Conservation (phyloP, 2,113 vertebrate genomes). For the Onychostruthus taczanowskii region DNA sequence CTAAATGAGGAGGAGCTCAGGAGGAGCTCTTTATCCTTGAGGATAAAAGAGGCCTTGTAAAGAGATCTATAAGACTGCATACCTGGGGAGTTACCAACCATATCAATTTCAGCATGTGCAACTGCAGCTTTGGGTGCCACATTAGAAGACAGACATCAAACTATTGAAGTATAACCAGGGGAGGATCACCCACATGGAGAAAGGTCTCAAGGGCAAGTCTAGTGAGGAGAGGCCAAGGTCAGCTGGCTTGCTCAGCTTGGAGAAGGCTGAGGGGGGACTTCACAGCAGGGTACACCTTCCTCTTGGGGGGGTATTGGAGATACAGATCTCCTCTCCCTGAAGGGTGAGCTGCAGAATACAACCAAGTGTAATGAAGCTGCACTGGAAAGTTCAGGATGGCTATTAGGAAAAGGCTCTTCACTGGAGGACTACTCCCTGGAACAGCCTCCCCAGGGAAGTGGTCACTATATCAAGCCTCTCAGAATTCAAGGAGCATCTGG, state of each 20-base stretch:
- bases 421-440: not conserved
- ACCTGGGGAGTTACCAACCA: not conserved
- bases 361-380: not conserved
- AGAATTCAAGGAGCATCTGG: not conserved
- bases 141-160: not conserved
- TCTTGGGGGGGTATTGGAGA: rapidly evolving
- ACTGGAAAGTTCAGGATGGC: not conserved
- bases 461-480: rapidly evolving
- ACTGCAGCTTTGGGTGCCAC: rapidly evolving
- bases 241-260: not conserved
- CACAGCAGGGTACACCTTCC: not conserved
- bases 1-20: not conserved
- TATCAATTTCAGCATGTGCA: not conserved
- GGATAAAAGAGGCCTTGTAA: not conserved
- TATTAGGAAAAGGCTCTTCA: not conserved
- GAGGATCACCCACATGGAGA: not conserved
- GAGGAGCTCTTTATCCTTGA: too few relatives aligned
- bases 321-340: not conserved
- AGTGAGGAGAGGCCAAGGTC: not conserved
- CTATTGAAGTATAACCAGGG: not conserved
- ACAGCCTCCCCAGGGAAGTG: not conserved
- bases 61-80: too few relatives aligned
- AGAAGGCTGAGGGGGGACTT: not conserved
- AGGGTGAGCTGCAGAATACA: not conserved
- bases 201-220: not conserved